Evolutionary conservation across 2,113 vertebrate genomes (phyloP).

Genomic region (Motacilla tschutschensis): DNA sequence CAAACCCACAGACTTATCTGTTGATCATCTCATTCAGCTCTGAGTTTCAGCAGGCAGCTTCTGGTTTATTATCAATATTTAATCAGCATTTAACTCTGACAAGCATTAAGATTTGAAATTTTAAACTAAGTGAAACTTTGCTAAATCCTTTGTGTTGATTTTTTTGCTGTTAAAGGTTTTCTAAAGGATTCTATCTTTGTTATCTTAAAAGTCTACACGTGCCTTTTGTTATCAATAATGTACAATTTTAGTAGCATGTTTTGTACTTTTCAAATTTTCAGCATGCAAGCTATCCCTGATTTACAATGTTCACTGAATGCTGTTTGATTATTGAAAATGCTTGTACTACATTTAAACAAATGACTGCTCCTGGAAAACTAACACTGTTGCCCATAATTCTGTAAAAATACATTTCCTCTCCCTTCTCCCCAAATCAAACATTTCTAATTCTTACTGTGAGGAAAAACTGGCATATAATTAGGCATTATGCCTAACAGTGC

Average conservation of each 20-base stretch:
- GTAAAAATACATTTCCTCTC: slow-evolving; percentile 39
- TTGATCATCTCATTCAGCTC: not conserved
- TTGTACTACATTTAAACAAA: slow-evolving; percentile 61
- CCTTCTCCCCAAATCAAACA: slow-evolving; percentile 51
- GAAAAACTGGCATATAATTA: slow-evolving; percentile 61
- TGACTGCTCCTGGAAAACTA: slow-evolving; percentile 51
- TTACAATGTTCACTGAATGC: slow-evolving; percentile 44
- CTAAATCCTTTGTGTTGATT: slow-evolving; percentile 52
- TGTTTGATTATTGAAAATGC: slow-evolving; percentile 58
- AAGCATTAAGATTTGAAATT: slow-evolving; percentile 41
- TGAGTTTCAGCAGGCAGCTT: not conserved
- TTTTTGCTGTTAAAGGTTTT: not conserved
- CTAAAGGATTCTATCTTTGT: slow-evolving; percentile 36
- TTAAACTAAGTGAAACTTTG: slow-evolving; percentile 42
- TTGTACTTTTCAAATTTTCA: slow-evolving; percentile 41
- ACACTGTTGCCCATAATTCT: slow-evolving; percentile 53
- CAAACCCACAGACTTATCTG: slow-evolving; percentile 19
- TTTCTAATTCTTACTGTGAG: slow-evolving; percentile 60
- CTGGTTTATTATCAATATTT: slow-evolving; percentile 46
- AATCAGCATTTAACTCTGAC: slow-evolving; percentile 45
- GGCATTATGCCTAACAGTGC: slow-evolving; percentile 58
- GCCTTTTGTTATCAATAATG: slow-evolving; percentile 55
- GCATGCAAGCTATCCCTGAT: slow-evolving; percentile 43
- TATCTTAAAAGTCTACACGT: slow-evolving; percentile 23
- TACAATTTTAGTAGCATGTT: slow-evolving; percentile 47